Evolutionary conservation across 2,113 vertebrate genomes (phyloP).

Genomic region (Pachycephala philippinensis): DNA sequence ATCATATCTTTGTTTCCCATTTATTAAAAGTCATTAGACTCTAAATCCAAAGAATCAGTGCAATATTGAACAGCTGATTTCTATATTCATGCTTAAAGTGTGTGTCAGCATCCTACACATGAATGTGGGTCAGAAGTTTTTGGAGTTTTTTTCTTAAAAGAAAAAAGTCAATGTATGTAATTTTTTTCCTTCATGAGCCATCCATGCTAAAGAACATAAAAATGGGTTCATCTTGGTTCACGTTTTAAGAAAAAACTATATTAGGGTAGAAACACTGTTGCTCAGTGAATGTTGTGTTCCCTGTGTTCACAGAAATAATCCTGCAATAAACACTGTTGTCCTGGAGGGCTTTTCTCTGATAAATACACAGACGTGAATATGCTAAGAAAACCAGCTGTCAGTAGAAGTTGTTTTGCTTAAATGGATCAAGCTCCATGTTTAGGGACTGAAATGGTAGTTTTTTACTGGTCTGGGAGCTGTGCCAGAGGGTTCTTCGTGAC

Average conservation of each 20-base stretch:
- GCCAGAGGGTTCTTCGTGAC: slow-evolving; percentile 72
- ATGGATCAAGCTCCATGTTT: slow-evolving; percentile 42
- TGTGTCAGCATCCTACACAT: not conserved
- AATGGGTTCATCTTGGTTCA: slow-evolving; percentile 12
- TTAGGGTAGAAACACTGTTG: slow-evolving; percentile 37
- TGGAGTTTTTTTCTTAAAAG: not conserved
- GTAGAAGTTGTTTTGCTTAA: slow-evolving; percentile 67
- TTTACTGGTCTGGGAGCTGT: slow-evolving; percentile 70
- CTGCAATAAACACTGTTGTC: slow-evolving; percentile 70
- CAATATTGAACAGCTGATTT: not conserved
- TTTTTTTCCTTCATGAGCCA: not conserved
- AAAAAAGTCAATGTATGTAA: not conserved
- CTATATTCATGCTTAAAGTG: not conserved
- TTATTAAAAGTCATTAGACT: not conserved
- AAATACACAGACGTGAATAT: slow-evolving; percentile 56
- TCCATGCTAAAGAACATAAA: not conserved
- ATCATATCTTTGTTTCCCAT: not conserved
- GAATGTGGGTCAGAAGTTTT: not conserved
- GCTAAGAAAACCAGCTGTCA: slow-evolving; percentile 68
- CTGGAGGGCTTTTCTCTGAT: slow-evolving; percentile 58
- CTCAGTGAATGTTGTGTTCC: slow-evolving; percentile 48
- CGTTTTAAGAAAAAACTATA: slow-evolving; percentile 19
- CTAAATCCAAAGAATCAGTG: not conserved
- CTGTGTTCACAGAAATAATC: slow-evolving; percentile 67
- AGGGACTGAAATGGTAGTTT: slow-evolving; percentile 52